These are phyloP conservation scores for Drosophila albomicans DNA, from an alignment of 1,140 invertebrate species.

Conservation along the genomic window DNA sequence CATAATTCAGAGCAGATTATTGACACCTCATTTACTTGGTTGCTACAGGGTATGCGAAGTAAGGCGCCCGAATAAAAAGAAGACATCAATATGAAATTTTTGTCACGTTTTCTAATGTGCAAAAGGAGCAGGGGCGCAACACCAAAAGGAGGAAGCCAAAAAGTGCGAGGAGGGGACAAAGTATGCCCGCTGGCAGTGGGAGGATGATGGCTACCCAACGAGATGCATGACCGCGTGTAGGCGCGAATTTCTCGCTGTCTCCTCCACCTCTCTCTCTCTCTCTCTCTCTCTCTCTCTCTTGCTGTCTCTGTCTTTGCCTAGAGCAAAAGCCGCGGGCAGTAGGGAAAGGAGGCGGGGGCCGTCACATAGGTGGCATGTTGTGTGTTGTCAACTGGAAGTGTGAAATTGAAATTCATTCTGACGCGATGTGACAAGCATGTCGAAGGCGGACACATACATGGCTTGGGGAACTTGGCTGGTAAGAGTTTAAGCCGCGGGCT, in stretches of 20 bases:
- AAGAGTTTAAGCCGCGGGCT: constrained; percentile 1
- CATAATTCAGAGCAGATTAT: background rate
- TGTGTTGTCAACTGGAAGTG: constrained; percentile 49
- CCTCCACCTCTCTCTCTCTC: too few relatives aligned
- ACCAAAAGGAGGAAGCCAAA: background rate
- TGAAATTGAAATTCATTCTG: constrained; percentile 59
- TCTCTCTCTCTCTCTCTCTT: background rate
- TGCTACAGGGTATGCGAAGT: constrained; percentile 5
- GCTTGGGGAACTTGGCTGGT: background rate
- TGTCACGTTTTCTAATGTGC: constrained; percentile 81
- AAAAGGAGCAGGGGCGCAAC: background rate
- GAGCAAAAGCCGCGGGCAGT: constrained; percentile 51
- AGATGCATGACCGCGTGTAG: constrained; percentile 29
- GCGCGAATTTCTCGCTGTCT: constrained; percentile 9
- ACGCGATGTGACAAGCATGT: constrained; percentile 40
- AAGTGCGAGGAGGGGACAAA: constrained; percentile 16
- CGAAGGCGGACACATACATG: background rate
- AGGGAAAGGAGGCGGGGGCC: background rate
- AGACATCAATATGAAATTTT: constrained; percentile 83
- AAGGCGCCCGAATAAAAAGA: constrained; percentile 45
- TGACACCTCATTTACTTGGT: background rate
- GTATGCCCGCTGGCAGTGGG: background rate
- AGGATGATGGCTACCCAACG: background rate
- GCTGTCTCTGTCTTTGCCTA: background rate
- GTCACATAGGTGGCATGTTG: background rate